Evolutionary conservation across 2,888 invertebrate species (phyloP).

Genomic region (Tribolium freemani): DNA sequence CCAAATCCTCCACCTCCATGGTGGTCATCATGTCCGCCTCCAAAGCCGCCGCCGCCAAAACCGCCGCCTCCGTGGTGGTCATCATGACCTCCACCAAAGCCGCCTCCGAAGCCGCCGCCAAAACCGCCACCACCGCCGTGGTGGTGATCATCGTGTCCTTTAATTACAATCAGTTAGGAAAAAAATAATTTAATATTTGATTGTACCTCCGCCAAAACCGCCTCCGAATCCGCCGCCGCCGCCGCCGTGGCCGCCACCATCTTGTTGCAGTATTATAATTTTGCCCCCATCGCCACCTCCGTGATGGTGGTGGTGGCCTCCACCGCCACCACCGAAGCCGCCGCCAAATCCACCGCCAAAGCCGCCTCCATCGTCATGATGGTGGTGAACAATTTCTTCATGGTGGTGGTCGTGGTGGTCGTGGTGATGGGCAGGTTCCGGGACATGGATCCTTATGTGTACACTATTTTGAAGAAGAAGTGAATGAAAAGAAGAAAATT

Average conservation of each 20-base stretch:
- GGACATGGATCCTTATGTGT: slow-evolving; percentile 39
- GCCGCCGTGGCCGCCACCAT: slow-evolving; percentile 28
- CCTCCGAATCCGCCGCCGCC: slow-evolving; percentile 29
- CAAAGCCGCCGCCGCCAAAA: slow-evolving; percentile 64
- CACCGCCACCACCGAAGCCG: slow-evolving; percentile 49
- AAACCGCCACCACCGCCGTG: slow-evolving; percentile 35
- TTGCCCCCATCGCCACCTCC: slow-evolving; percentile 36
- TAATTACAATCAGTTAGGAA: neutral
- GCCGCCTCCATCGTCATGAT: slow-evolving; percentile 36
- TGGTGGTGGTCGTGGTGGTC: slow-evolving; percentile 11
- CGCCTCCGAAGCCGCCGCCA: slow-evolving; percentile 21
- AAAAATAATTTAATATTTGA: neutral
- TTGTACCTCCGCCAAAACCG: slow-evolving; percentile 22
- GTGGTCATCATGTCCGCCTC: slow-evolving; percentile 52
- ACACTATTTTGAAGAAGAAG: slow-evolving; percentile 30
- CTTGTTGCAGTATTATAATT: slow-evolving; percentile 24
- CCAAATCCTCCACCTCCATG: slow-evolving; percentile 68
- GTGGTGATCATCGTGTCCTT: slow-evolving; percentile 26
- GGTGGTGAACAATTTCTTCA: neutral
- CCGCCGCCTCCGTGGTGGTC: slow-evolving; percentile 65
- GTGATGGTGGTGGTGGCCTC: slow-evolving; percentile 40
- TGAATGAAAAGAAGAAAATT: neutral
- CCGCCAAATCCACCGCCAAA: slow-evolving; percentile 65
- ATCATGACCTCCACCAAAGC: slow-evolving; percentile 51
- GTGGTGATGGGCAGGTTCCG: slow-evolving; percentile 16